Percentiles rank a stretch among this genome's conserved stretches.
Evolutionary conservation across 2,888 invertebrate genomes (phyloP).

Genomic region (Apeira syringaria): DNA sequence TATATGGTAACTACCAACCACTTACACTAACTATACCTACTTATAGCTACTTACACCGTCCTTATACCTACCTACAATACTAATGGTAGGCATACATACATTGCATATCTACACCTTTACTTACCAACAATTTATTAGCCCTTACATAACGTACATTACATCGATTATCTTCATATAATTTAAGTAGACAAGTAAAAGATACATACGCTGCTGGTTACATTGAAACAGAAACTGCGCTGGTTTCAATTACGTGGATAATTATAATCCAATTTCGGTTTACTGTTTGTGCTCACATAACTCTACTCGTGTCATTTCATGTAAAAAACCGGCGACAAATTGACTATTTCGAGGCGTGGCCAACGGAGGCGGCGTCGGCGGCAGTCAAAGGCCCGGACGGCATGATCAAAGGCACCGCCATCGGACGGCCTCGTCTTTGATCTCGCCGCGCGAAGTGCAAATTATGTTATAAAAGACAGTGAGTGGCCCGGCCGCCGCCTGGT

Average conservation of each 20-base stretch:
- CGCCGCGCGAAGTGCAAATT: slow-evolving; percentile 83
- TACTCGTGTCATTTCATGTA: slow-evolving; percentile 34
- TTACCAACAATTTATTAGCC: too few relatives aligned
- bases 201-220: neutral
- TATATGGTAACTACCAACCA: too few relatives aligned
- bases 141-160: too few relatives aligned
- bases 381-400: slow-evolving; percentile 70
- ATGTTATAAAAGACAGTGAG: slow-evolving; percentile 82
- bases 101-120: too few relatives aligned
- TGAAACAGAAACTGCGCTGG: slow-evolving; percentile 6
- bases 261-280: slow-evolving; percentile 18
- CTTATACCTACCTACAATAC: too few relatives aligned
- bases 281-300: slow-evolving; percentile 30
- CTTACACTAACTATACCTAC: too few relatives aligned
- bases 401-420: slow-evolving; percentile 82
- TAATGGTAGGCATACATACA: too few relatives aligned
- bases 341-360: slow-evolving; percentile 77
- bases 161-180: too few relatives aligned
- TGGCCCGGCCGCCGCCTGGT: slow-evolving; percentile 68
- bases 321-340: slow-evolving; percentile 78
- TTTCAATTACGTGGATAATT: slow-evolving; percentile 19
- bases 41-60: too few relatives aligned
- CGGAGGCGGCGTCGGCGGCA: slow-evolving; percentile 77
- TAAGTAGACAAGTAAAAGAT: too few relatives aligned
- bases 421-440: slow-evolving; percentile 77